phyloP scores from a whole-genome alignment of 2,888 invertebrate genomes.

The Helleia helle region DNA sequence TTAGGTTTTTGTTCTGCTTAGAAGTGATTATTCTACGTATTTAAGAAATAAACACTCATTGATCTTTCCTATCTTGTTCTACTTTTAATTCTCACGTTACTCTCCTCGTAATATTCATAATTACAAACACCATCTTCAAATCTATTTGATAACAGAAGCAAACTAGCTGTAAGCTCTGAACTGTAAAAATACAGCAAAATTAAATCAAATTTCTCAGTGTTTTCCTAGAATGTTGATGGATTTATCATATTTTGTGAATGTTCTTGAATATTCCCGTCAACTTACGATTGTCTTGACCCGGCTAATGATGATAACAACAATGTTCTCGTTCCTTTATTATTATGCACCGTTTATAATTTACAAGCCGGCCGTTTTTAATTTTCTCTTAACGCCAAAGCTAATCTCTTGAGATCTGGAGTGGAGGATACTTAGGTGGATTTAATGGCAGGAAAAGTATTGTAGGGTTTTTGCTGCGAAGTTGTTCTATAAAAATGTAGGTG shows the following conservation, averaged over 20 bases:
- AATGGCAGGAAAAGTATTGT: slow-evolving; percentile 6
- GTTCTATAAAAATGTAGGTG: slow-evolving; percentile 3
- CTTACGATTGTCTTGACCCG: slow-evolving; percentile 1
- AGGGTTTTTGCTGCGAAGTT: slow-evolving; percentile 1
- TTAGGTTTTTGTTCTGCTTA: too few species aligned
- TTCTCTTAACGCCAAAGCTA: slow-evolving; percentile 9
- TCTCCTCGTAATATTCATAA: too few species aligned
- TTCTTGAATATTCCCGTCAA: background rate
- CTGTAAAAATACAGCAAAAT: too few species aligned
- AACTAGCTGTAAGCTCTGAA: too few species aligned
- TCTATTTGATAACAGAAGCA: too few species aligned
- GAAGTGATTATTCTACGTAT: too few species aligned
- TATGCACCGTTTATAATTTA: slow-evolving; percentile 8
- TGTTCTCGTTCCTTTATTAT: slow-evolving; percentile 2
- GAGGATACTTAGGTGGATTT: slow-evolving; percentile 1
- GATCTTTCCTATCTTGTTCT: too few species aligned
- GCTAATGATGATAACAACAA: slow-evolving; percentile 6
- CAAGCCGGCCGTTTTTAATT: slow-evolving; percentile 5
- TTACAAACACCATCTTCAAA: too few species aligned
- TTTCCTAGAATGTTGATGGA: slow-evolving; percentile 4
- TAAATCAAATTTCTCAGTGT: background rate
- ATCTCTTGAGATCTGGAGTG: background rate
- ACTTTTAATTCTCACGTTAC: too few species aligned
- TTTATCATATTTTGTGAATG: slow-evolving; percentile 4
- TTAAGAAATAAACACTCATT: too few species aligned